Evolutionary conservation across 2,797 vertebrate species (phyloP).

Genomic region (Tenualosa ilisha): DNA sequence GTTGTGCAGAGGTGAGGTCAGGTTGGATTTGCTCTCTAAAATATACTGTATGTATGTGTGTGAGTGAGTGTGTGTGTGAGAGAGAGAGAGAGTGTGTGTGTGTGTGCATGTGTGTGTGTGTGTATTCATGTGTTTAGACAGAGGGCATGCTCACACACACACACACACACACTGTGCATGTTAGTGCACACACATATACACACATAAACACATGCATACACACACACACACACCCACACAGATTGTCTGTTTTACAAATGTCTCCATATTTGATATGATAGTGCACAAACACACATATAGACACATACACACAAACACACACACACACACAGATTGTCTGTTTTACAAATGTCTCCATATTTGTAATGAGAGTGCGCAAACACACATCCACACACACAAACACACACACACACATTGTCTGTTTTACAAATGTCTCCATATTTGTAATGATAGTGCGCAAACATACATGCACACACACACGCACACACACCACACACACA

Average conservation of each 20-base stretch:
- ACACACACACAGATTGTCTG: not conserved
- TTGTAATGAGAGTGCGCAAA: slow-evolving; percentile 16
- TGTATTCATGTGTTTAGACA: too few species aligned
- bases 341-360: too few species aligned
- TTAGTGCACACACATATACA: slow-evolving; percentile 27
- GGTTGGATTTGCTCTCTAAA: not conserved
- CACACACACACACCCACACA: slow-evolving; percentile 29
- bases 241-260: too few species aligned
- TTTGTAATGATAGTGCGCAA: not conserved
- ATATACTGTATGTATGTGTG: not conserved
- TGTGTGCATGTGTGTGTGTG: too few species aligned
- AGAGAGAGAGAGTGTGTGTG: not conserved
- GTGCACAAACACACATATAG: not conserved
- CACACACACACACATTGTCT: not conserved
- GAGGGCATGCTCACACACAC: too few species aligned
- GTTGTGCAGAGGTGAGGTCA: not conserved
- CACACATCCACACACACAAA: not conserved
- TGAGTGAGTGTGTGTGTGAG: not conserved
- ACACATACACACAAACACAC: not conserved
- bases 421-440: too few species aligned
- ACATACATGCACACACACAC: not conserved
- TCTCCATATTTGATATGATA: too few species aligned
- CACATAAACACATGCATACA: not conserved
- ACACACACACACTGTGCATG: too few species aligned
- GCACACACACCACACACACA: slow-evolving; percentile 20